These are phyloP conservation scores for Platygyra sinensis DNA, from an alignment of 64 coral and sea anemone species.

Conservation along the genomic window DNA sequence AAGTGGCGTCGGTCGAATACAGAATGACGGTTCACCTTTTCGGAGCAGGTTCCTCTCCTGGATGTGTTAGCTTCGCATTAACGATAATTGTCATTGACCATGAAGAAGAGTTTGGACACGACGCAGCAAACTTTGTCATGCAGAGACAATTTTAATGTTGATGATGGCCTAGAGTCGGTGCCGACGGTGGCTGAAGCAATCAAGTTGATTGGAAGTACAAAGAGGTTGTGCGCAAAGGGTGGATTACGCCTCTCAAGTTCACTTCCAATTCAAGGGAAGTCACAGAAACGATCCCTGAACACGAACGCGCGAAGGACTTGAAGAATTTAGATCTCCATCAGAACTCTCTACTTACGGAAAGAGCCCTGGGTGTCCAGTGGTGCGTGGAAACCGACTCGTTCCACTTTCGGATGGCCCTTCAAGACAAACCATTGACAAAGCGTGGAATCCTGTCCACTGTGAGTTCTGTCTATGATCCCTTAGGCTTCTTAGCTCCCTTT, in stretches of 20 bases:
- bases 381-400: background rate
- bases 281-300: background rate
- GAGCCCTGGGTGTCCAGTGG: background rate
- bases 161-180: background rate
- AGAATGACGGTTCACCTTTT: slow-evolving; percentile 41
- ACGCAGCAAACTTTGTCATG: background rate
- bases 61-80: slow-evolving; percentile 16
- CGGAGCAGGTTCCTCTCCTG: background rate
- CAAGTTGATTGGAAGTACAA: too few relatives aligned
- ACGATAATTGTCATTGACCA: background rate
- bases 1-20: background rate
- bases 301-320: slow-evolving; percentile 11
- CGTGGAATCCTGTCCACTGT: background rate
- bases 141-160: slow-evolving; percentile 11
- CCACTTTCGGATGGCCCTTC: background rate
- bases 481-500: background rate
- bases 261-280: slow-evolving; percentile 22
- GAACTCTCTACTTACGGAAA: background rate
- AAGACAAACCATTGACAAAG: background rate
- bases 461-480: background rate
- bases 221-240: background rate
- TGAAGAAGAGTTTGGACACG: background rate
- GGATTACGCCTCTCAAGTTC: slow-evolving; percentile 25
- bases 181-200: background rate
- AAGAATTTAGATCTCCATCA: background rate